phyloP scores from a whole-genome alignment of 1,140 invertebrate species.

The Conus betulinus region DNA sequence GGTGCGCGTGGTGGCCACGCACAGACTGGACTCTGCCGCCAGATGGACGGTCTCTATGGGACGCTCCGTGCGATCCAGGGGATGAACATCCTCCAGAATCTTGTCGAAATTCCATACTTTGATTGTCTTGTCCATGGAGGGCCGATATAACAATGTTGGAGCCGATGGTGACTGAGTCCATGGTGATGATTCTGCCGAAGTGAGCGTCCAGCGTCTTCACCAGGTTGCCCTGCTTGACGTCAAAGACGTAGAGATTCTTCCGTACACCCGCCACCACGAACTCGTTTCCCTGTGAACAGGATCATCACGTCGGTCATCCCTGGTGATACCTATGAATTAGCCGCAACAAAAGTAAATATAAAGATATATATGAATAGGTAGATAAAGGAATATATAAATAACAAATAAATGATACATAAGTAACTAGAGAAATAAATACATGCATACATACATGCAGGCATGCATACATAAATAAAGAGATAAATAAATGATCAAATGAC shows the following conservation, averaged over 20 bases:
- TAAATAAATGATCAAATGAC: too few relatives aligned
- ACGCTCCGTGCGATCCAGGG: slow-evolving; percentile 95
- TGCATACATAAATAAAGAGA: too few relatives aligned
- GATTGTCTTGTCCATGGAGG: slow-evolving; percentile 96
- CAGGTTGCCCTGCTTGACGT: slow-evolving; percentile 82
- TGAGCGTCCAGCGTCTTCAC: slow-evolving; percentile 97
- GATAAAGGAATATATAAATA: too few relatives aligned
- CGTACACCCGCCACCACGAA: slow-evolving; percentile 96
- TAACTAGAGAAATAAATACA: too few relatives aligned
- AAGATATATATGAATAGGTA: too few relatives aligned
- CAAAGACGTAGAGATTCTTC: slow-evolving; percentile 97
- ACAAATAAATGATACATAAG: too few relatives aligned
- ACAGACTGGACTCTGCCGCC: slow-evolving; percentile 61
- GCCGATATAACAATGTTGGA: slow-evolving; percentile 96
- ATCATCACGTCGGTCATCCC: too few relatives aligned
- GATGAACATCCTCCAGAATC: slow-evolving; percentile 97
- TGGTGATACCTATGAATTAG: too few relatives aligned
- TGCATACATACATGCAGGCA: too few relatives aligned
- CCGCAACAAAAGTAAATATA: too few relatives aligned
- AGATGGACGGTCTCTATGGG: slow-evolving; percentile 90
- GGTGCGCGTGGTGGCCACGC: slow-evolving; percentile 80
- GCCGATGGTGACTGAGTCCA: slow-evolving; percentile 84
- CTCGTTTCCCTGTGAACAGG: slow-evolving; percentile 79
- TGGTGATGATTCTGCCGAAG: slow-evolving; percentile 95
- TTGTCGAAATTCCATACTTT: slow-evolving; percentile 99